phyloP scores from a whole-genome alignment of 1,140 invertebrate genomes.

The Heliconius hewitsoni region DNA sequence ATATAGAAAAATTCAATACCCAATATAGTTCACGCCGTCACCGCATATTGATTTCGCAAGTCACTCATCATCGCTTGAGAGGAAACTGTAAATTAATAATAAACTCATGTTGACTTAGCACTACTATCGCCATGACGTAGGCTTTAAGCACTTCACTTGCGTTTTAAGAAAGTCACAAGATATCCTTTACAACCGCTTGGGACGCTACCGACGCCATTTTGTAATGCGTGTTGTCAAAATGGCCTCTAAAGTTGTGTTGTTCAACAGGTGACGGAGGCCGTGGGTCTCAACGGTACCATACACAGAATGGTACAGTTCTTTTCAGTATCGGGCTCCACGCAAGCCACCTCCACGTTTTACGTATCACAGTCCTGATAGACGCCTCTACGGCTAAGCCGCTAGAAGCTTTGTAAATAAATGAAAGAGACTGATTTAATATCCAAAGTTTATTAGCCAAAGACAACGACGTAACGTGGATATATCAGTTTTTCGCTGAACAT shows the following conservation, averaged over 20 bases:
- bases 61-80: slow-evolving; percentile 65
- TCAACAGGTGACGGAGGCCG: slow-evolving; percentile 82
- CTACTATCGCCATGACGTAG: background rate
- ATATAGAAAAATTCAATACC: slow-evolving; percentile 36
- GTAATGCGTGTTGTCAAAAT: slow-evolving; percentile 55
- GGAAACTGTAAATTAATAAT: slow-evolving; percentile 23
- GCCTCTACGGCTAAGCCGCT: slow-evolving; percentile 54
- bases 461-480: slow-evolving; percentile 68
- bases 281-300: slow-evolving; percentile 82
- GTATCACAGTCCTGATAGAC: slow-evolving; percentile 82
- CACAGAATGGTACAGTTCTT: slow-evolving; percentile 83
- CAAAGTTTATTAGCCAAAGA: slow-evolving; percentile 76
- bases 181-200: slow-evolving; percentile 14
- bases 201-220: slow-evolving; percentile 48
- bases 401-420: slow-evolving; percentile 74
- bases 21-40: slow-evolving; percentile 60
- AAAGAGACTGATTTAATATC: slow-evolving; percentile 77
- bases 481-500: slow-evolving; percentile 72
- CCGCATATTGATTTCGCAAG: slow-evolving; percentile 65
- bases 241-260: slow-evolving; percentile 77
- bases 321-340: slow-evolving; percentile 81
- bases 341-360: slow-evolving; percentile 83
- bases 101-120: slow-evolving; percentile 42
- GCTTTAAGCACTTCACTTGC: slow-evolving; percentile 27
- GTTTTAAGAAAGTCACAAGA: slow-evolving; percentile 9